A percentile compares a stretch with the other conserved stretches of the same genome.
These are phyloP conservation scores for Polypedilum vanderplanki DNA, from an alignment of 1,140 invertebrate genomes.

Conservation along the genomic window DNA sequence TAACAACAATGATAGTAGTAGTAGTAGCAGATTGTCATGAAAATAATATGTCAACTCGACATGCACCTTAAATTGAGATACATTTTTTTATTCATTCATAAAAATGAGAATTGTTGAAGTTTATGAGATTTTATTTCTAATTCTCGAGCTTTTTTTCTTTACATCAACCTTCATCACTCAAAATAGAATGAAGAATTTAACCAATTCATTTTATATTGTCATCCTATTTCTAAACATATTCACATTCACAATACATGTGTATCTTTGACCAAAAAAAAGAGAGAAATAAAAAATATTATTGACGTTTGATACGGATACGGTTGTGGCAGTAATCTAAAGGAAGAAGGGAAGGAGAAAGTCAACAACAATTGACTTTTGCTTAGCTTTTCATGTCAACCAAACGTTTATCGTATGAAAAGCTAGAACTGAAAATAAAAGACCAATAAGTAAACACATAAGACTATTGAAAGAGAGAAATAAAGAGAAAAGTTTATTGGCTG, in stretches of 20 bases:
- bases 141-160: background rate
- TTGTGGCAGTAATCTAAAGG: background rate
- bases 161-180: constrained; percentile 17
- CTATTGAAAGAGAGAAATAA: background rate
- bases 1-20: no score
- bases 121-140: constrained; percentile 14
- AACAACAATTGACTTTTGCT: background rate
- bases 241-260: background rate
- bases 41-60: background rate
- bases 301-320: background rate
- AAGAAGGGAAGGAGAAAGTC: background rate
- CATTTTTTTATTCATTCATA: background rate
- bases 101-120: background rate
- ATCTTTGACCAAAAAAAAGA: background rate
- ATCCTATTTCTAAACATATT: background rate
- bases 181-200: background rate
- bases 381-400: background rate
- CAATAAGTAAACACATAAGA: background rate
- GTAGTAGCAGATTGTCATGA: background rate
- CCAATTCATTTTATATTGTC: background rate
- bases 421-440: background rate
- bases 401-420: background rate
- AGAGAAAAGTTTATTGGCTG: background rate
- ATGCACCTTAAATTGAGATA: background rate
- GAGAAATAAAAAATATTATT: background rate